Conservation (phyloP, 1,140 invertebrate genomes). For the Caenorhabditis latens region DNA sequence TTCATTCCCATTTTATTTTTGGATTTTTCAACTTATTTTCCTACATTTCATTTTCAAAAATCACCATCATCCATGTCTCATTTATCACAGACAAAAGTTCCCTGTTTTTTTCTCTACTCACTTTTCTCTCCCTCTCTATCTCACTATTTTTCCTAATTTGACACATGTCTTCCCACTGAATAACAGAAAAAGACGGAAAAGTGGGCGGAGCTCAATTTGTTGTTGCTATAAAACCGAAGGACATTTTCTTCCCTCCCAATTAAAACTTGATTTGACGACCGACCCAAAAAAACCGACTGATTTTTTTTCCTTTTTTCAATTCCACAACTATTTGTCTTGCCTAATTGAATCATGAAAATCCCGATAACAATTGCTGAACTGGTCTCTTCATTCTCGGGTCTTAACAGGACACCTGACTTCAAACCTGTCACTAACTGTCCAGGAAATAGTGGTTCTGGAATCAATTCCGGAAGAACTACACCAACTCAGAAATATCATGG, state of each 20-base stretch:
- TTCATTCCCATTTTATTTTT: not conserved
- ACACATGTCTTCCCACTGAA: conserved; percentile 13
- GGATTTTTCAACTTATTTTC: not conserved
- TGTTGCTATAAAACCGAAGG: not conserved
- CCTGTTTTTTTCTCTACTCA: not conserved
- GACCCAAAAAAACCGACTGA: not conserved
- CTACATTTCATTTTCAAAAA: too few relatives aligned
- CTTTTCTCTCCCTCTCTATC: too few relatives aligned
- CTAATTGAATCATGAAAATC: conserved; percentile 37
- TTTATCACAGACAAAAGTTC: not conserved
- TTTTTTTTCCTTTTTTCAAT: not conserved
- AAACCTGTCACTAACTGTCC: conserved; percentile 15
- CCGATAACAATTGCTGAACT: conserved; percentile 14
- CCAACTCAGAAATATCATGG: not conserved
- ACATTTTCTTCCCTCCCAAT: too few relatives aligned
- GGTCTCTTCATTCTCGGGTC: not conserved
- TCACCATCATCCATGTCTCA: too few relatives aligned
- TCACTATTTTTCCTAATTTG: not conserved
- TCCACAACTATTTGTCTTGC: too few relatives aligned
- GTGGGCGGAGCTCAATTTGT: conserved; percentile 12
- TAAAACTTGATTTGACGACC: too few relatives aligned
- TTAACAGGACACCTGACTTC: conserved; percentile 8
- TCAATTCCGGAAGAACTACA: not conserved
- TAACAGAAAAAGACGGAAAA: not conserved
- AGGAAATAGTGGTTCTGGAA: too few relatives aligned